Evolutionary conservation across 1,140 invertebrate species (phyloP), one percentile per base, ranked within the genome.

Genomic region (Formica selysi): DNA sequence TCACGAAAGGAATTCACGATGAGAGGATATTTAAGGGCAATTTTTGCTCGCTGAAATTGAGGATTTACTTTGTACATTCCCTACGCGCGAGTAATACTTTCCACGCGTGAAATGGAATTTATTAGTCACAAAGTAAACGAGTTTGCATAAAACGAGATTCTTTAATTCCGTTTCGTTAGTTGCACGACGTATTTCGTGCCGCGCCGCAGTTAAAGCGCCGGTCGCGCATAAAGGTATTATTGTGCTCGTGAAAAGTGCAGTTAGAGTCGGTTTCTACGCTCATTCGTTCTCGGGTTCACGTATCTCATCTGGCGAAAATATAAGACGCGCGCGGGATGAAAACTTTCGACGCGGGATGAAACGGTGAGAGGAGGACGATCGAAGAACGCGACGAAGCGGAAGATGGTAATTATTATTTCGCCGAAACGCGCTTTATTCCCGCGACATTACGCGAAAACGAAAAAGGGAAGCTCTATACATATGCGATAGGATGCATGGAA

Each of bases 191-290:
- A 32, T 41, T 51, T 32, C 78, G 22, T 26, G 38, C 16, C 44
- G 44, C 22, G 68, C 29, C n/a, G 68, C n/a, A 61, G 64, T 80
- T 80, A 74, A 83, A 83, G 29, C 79, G 54, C 54, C 67, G 67
- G 26, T 74, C 79, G 79, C 36, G n/a, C 38, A 83, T 83, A 83
- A 83, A 83, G 54, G 71, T 83, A 83, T 83, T 81, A 81, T 81
- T 81, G 67, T 54, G 26, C 38, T 81, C 51, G 16, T 83, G 62
- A 83, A 83, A 83, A 62, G 54, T 26, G 36, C 51, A 59, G 36
- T 81, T 81, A 81, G 67, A 51, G 32, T 73, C 67, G 10, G 26
- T 71, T 81, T 81, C 70, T 71, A 81, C 10, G 78, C 65, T 81
- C 54, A 22, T 81, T 81, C 67, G 38, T 51, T 59, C 67, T 81